Percentiles rank a stretch among this genome's conserved stretches.
These are phyloP conservation scores for Drosophila nannoptera DNA, from an alignment of 1,140 invertebrate genomes.

Conservation along the genomic window DNA sequence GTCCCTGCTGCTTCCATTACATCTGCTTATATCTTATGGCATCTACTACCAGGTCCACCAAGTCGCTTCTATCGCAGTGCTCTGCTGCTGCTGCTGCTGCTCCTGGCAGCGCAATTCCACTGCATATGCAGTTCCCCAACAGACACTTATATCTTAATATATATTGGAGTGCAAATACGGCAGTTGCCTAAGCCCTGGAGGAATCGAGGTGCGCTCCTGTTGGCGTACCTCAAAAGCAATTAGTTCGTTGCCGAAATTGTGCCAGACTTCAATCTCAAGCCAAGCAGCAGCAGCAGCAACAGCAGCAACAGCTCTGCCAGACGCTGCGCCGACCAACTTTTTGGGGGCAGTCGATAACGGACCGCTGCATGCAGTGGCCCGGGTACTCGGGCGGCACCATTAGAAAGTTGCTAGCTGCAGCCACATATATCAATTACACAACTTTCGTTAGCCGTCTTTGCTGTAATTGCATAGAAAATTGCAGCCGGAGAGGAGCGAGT, in stretches of 20 bases:
- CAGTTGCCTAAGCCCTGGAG: not conserved
- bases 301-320: slow-evolving; percentile 37
- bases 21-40: no score
- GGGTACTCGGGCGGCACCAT: slow-evolving; percentile 38
- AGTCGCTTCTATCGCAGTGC: no score
- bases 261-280: slow-evolving; percentile 28
- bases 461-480: slow-evolving; percentile 63
- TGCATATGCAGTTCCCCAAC: no score
- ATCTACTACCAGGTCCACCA: no score
- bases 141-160: no score
- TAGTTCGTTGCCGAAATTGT: slow-evolving; percentile 29
- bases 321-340: slow-evolving; percentile 43
- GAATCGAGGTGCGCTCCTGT: not conserved
- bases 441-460: slow-evolving; percentile 49
- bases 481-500: slow-evolving; percentile 35
- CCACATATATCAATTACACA: slow-evolving; percentile 74
- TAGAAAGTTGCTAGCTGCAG: slow-evolving; percentile 56
- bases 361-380: not conserved
- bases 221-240: slow-evolving; percentile 14
- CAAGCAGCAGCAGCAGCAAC: slow-evolving; percentile 21
- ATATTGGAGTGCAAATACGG: not conserved
- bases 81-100: no score
- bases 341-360: slow-evolving; percentile 17
- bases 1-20: no score
- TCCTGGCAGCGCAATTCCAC: no score